phyloP scores from a whole-genome alignment of 2,797 vertebrate genomes.

The Hemitrygon akajei region DNA sequence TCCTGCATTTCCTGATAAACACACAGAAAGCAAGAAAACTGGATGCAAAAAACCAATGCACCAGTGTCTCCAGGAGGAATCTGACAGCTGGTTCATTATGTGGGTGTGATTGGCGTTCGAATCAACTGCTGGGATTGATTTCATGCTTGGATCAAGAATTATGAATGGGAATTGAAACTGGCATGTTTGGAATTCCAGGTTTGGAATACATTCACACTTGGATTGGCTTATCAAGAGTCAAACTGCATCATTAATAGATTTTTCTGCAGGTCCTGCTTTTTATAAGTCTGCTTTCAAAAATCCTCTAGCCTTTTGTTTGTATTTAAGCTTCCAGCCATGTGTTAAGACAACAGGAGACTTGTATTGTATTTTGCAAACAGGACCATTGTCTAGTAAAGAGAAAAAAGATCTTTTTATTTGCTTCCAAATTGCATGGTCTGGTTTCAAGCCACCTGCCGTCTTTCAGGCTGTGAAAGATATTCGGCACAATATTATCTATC shows the following conservation, averaged over 20 bases:
- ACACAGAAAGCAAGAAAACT: background rate
- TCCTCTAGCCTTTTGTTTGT: background rate
- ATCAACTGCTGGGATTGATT: background rate
- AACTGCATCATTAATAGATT: constrained; percentile 14
- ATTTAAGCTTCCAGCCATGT: background rate
- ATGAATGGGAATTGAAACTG: constrained; percentile 30
- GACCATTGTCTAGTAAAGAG: background rate
- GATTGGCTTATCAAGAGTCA: background rate
- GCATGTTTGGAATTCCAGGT: constrained; percentile 16
- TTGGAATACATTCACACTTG: constrained; percentile 20
- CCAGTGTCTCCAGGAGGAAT: background rate
- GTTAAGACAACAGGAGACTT: background rate
- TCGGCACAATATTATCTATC: constrained; percentile 9
- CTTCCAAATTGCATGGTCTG: constrained; percentile 15
- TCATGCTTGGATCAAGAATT: constrained; percentile 27
- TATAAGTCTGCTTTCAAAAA: background rate
- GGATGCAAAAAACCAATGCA: background rate
- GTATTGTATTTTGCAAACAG: constrained; percentile 24
- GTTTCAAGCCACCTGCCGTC: constrained; percentile 28
- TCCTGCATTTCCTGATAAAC: background rate
- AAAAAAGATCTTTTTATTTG: background rate
- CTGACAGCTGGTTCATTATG: constrained; percentile 32
- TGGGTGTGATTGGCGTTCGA: constrained; percentile 15
- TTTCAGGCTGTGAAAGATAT: constrained; percentile 33
- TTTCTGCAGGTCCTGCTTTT: background rate